A percentile compares a stretch with the other conserved stretches of the same genome.
Conservation (phyloP, 2,113 vertebrate species). For the Catharus fuscescens region DNA sequence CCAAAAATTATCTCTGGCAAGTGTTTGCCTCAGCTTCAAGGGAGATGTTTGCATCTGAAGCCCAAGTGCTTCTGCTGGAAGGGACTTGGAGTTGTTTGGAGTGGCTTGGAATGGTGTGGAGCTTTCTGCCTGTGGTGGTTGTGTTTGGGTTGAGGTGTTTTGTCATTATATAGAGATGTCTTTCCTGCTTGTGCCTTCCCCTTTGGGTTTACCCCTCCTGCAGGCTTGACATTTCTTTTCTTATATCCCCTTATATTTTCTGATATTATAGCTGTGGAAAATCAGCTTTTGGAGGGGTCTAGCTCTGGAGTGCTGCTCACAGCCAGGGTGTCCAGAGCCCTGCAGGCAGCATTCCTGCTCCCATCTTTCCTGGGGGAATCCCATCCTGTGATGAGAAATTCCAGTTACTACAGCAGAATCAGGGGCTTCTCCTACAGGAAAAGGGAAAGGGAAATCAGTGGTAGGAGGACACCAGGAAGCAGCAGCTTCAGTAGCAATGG, state of each 20-base stretch:
- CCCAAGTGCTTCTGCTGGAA: background rate
- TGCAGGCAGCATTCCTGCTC: rapidly evolving
- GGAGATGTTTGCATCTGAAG: background rate
- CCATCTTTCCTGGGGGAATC: background rate
- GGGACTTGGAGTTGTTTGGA: background rate
- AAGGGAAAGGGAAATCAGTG: background rate
- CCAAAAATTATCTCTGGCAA: background rate
- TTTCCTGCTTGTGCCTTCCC: background rate
- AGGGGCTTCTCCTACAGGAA: background rate
- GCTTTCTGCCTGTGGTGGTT: background rate
- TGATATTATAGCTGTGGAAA: background rate
- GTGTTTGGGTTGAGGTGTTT: background rate
- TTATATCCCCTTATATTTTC: background rate
- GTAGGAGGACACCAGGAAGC: background rate
- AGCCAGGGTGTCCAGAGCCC: background rate
- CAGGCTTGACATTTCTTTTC: background rate
- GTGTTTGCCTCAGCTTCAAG: background rate
- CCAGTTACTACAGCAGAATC: background rate
- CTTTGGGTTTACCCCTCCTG: background rate
- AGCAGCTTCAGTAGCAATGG: background rate
- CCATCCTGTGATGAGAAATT: rapidly evolving
- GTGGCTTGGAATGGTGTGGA: background rate
- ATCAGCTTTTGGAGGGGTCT: background rate
- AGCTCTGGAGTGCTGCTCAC: background rate
- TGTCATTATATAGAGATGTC: rapidly evolving